These are phyloP conservation scores for Eurypyga helias DNA, from an alignment of 2,113 vertebrate genomes.

Conservation along the genomic window DNA sequence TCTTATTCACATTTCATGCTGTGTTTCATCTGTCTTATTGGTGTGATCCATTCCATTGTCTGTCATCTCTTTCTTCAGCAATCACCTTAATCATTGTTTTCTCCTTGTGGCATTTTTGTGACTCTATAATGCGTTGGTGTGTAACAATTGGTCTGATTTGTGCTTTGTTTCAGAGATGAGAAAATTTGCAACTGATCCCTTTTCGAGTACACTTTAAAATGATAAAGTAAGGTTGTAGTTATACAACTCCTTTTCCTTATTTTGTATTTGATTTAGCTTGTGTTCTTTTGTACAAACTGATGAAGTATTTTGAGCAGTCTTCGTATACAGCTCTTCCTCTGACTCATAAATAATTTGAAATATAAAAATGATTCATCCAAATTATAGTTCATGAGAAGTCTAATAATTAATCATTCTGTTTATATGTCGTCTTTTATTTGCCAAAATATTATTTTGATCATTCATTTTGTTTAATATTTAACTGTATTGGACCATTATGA, in stretches of 20 bases:
- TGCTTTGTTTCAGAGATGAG: not conserved
- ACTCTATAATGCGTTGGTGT: not conserved
- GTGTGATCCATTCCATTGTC: not conserved
- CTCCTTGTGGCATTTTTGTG: not conserved
- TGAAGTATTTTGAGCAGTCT: not conserved
- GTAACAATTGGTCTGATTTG: not conserved
- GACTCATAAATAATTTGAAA: not conserved
- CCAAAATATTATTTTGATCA: not conserved
- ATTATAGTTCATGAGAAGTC: not conserved
- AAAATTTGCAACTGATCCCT: not conserved
- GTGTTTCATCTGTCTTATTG: not conserved
- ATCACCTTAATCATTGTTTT: not conserved
- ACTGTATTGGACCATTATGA: not conserved
- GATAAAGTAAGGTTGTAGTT: not conserved
- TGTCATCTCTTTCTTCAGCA: not conserved
- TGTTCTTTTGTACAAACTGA: not conserved
- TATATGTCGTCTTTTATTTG: not conserved
- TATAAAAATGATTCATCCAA: not conserved
- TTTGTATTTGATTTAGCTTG: not conserved
- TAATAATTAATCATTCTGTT: not conserved
- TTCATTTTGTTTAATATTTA: not conserved
- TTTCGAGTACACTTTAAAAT: not conserved
- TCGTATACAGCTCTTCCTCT: not conserved
- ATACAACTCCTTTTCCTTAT: not conserved
- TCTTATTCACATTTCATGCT: not conserved